A percentile compares a stretch with the other conserved stretches of the same genome.
These are phyloP conservation scores for Hymenochirus boettgeri DNA, from an alignment of 2,113 vertebrate genomes.

Conservation along the genomic window DNA sequence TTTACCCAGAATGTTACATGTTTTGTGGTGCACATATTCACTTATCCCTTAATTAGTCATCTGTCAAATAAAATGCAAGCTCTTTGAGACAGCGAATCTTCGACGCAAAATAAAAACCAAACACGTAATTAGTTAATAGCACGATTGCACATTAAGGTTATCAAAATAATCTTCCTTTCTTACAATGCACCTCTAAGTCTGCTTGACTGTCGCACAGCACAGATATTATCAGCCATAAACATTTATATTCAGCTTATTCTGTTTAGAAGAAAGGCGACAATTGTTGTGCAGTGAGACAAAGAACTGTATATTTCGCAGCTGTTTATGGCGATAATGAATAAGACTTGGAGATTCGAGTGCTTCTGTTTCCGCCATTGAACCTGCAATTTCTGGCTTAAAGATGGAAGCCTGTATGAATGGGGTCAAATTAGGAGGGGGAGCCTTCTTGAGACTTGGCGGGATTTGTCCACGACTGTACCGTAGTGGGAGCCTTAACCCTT, in stretches of 20 bases:
- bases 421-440: too few species aligned
- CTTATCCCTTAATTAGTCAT: too few species aligned
- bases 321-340: conserved; percentile 14
- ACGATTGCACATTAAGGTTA: background rate
- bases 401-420: conserved; percentile 4
- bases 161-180: background rate
- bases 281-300: conserved; percentile 23
- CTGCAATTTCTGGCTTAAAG: conserved; percentile 30
- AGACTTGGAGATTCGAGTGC: conserved; percentile 16
- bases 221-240: conserved; percentile 23
- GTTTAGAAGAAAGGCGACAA: conserved; percentile 19
- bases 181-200: background rate
- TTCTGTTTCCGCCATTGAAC: conserved; percentile 15
- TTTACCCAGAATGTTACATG: too few species aligned
- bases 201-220: background rate
- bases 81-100: too few species aligned
- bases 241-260: conserved; percentile 31
- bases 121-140: too few species aligned
- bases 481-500: too few species aligned
- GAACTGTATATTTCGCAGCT: too few species aligned
- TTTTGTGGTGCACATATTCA: too few species aligned
- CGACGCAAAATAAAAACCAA: too few species aligned
- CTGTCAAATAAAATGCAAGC: too few species aligned
- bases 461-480: too few species aligned
- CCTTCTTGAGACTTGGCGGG: too few species aligned